These are phyloP conservation scores for Anabacerthia variegaticeps DNA, from an alignment of 2,797 vertebrate species.

Conservation along the genomic window DNA sequence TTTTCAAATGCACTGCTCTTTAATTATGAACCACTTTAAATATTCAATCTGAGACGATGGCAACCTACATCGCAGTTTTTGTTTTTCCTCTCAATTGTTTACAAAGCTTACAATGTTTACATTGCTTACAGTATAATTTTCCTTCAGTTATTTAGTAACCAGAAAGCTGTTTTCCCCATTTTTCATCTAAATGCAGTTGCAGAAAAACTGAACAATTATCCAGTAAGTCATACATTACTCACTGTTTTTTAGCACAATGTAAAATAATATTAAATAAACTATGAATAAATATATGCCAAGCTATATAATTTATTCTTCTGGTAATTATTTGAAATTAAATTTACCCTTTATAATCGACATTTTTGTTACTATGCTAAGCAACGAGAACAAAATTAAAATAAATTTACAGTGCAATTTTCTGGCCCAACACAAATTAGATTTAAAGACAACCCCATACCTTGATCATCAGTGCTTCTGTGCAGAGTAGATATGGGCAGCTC, in stretches of 20 bases:
- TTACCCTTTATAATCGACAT: background rate
- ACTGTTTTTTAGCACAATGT: background rate
- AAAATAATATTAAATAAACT: background rate
- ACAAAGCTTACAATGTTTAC: slow-evolving; percentile 2
- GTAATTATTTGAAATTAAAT: slow-evolving; percentile 9
- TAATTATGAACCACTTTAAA: background rate
- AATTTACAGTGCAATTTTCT: background rate
- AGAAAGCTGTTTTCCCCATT: background rate
- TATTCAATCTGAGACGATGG: background rate
- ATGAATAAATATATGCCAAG: background rate
- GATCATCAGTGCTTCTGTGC: slow-evolving; percentile 55
- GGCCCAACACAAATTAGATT: background rate
- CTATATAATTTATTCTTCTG: background rate
- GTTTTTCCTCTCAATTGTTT: background rate
- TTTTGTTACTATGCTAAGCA: background rate
- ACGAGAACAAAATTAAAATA: background rate
- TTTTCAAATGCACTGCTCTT: background rate
- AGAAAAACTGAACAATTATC: background rate
- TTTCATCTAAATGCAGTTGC: background rate
- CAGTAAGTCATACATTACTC: background rate
- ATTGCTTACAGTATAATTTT: background rate
- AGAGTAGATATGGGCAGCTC: slow-evolving; percentile 86
- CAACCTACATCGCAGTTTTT: background rate
- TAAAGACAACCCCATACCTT: slow-evolving; percentile 67
- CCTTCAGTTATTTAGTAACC: background rate